Evolutionary conservation across 2,797 vertebrate species (phyloP), one percentile per base, ranked within the genome.

Genomic region (Hafferia zeledoni): DNA sequence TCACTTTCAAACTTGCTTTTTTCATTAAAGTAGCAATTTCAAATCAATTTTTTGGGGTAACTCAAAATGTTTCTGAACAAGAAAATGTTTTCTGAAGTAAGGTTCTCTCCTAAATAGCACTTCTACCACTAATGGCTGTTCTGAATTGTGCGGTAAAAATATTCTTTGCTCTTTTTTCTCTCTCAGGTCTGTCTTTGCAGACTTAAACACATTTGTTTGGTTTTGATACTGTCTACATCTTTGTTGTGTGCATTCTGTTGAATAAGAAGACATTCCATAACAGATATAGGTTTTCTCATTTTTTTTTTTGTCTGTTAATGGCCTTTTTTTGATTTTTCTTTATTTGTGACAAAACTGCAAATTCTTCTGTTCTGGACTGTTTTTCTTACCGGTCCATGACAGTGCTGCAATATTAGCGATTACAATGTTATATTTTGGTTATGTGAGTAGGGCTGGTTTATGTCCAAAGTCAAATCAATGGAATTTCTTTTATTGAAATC

Each of bases 121-220:
- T 61, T 68, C 22, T 47, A 10, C 28, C 18, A 10, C 27, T 57
- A 33, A 33, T 2, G 4, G 6, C 18, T 76, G 17, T 25, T 75
- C 25, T 59, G 23, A 75, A 19, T 67, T n/a, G 8, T 27, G 14
- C 74, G 39, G 3, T 70, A 79, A 87, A 79, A 83, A 31, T 47
- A 63, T 23, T 46, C 9, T 52, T 89, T 71, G 8, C 1, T 46
- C 8, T 52, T 70, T 74, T 70, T 71, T 50, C 30, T 16, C 80
- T 17, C 6, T 70, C 28, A 31, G 41, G 31, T 50, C n/a, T 72
- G 1, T 74, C 37, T 69, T 80, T 50, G 75, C 41, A 77, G 27
- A 44, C 14, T 59, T 31, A 24, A 1, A 18, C 4, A 7, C 8
- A 19, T 1, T 1, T 23, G 7, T 35, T 57, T 68, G 19, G 1